Percentiles rank a stretch among this genome's conserved stretches.
Evolutionary conservation across 2,113 vertebrate species (phyloP).

Genomic region (Patagioenas fasciata): DNA sequence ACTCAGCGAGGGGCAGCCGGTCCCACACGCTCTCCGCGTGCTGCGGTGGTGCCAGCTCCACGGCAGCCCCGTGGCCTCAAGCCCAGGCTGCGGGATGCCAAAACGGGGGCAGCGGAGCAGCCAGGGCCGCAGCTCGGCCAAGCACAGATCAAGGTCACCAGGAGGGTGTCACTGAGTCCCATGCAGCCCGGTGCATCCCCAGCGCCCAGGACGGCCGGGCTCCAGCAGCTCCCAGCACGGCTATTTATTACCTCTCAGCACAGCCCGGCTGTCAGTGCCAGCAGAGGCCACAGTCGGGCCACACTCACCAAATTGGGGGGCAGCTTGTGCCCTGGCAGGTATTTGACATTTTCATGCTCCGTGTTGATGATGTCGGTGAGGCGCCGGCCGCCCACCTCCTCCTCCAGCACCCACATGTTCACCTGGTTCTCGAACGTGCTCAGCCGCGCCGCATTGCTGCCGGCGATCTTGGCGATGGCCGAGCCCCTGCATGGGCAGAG

Average conservation of each 20-base stretch:
- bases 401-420: constrained; percentile 97
- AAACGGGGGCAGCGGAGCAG: not conserved
- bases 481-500: constrained; percentile 84
- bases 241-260: not conserved
- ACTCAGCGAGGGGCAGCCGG: not conserved
- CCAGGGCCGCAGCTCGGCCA: not conserved
- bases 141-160: not conserved
- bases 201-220: not conserved
- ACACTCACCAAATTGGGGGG: constrained; percentile 91
- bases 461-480: constrained; percentile 94
- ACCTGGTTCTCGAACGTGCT: constrained; percentile 84
- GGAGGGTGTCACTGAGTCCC: rapidly evolving
- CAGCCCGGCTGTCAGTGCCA: rapidly evolving
- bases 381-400: constrained; percentile 83
- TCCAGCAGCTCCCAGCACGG: not conserved
- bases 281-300: rapidly evolving
- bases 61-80: not conserved
- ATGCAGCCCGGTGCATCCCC: not conserved
- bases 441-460: constrained; percentile 83
- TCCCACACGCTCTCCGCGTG: rapidly evolving
- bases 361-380: constrained; percentile 96
- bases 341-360: constrained; percentile 93
- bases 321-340: constrained; percentile 93
- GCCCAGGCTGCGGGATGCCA: not conserved
- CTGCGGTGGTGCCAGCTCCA: not conserved